phyloP scores from a whole-genome alignment of 2,888 invertebrate species.

The Electrophaes corylata region DNA sequence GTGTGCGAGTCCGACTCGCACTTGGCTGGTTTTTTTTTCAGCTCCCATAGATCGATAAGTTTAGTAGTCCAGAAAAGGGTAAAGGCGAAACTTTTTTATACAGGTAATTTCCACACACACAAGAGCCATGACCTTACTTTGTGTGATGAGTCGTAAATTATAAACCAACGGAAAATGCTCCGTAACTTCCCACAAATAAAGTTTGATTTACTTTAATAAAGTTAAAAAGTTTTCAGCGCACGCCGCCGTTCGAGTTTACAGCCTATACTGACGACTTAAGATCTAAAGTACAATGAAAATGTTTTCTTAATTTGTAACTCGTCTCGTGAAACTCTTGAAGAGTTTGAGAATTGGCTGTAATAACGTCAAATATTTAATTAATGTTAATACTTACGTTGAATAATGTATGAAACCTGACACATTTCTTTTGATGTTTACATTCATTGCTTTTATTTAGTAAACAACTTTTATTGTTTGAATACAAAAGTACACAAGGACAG shows the following conservation, averaged over 20 bases:
- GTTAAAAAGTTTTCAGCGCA: conserved; percentile 17
- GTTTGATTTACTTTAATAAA: conserved; percentile 31
- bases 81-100: neutral
- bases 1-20: no score
- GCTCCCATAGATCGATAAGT: neutral
- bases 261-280: conserved; percentile 14
- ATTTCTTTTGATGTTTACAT: neutral
- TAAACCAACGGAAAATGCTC: conserved; percentile 25
- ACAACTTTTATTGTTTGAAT: neutral
- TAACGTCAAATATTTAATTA: conserved; percentile 22
- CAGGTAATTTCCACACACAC: conserved; percentile 1
- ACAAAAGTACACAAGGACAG: no score
- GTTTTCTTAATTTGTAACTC: conserved; percentile 25
- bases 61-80: neutral
- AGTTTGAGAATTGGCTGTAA: conserved; percentile 26
- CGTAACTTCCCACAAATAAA: conserved; percentile 27
- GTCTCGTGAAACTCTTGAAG: conserved; percentile 24
- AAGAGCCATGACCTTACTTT: conserved; percentile 16
- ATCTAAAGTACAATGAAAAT: conserved; percentile 12
- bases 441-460: neutral
- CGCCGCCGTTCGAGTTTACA: conserved; percentile 11
- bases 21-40: neutral
- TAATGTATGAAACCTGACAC: conserved; percentile 9
- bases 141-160: conserved; percentile 18
- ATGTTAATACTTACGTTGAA: conserved; percentile 14